Evolutionary conservation across 2,113 vertebrate genomes (phyloP).

Genomic region (zebrafish (Danio rerio)): GRCz12tu NC_133182.1:53208501-53209000

Average conservation of each 20-base stretch:
- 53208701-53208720: not conserved
- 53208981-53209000: conserved; percentile 20
- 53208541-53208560: no score
- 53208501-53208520: no score
- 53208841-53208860: not conserved
- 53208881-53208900: not conserved
- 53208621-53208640: not conserved
- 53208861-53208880: not conserved
- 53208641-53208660: not conserved
- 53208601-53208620: not conserved
- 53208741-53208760: not conserved
- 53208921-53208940: not conserved
- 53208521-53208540: no score
- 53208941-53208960: not conserved
- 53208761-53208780: not conserved
- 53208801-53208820: not conserved
- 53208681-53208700: not conserved
- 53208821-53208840: not conserved
- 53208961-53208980: not conserved
- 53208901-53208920: not conserved
- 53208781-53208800: not conserved
- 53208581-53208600: no score
- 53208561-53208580: no score
- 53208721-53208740: not conserved
- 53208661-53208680: not conserved